phyloP scores from a whole-genome alignment of 92 coral and sea anemone species.

The Porites evermanni region DNA sequence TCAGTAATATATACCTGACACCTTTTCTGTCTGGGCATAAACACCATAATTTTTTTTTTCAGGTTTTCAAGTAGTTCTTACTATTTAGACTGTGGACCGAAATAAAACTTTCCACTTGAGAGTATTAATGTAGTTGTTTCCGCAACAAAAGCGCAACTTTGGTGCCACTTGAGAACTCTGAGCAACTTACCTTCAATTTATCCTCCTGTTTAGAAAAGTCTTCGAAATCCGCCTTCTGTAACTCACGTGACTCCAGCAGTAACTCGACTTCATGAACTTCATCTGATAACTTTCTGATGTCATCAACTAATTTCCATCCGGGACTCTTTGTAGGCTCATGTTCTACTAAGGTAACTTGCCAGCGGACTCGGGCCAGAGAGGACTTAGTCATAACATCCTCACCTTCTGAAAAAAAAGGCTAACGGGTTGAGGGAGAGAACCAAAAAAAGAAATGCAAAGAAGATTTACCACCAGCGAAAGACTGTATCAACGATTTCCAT shows the following conservation, averaged over 20 bases:
- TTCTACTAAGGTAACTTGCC: constrained; percentile 78
- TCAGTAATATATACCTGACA: no score
- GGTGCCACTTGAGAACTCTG: neutral
- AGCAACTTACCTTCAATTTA: constrained; percentile 76
- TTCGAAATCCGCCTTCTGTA: constrained; percentile 93
- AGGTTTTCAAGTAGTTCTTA: no score
- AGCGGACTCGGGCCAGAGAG: constrained; percentile 81
- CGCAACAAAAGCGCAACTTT: no score
- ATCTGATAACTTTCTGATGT: constrained; percentile 84
- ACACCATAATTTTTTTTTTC: no score
- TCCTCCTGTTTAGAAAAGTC: constrained; percentile 98
- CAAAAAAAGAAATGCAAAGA: neutral
- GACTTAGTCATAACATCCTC: constrained; percentile 95
- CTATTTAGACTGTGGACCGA: no score
- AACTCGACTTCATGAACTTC: constrained; percentile 81
- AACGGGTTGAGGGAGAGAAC: neutral
- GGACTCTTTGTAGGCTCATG: constrained; percentile 68
- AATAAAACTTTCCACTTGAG: no score
- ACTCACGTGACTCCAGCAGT: constrained; percentile 81
- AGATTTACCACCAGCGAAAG: neutral
- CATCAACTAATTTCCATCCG: constrained; percentile 91
- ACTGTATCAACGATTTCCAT: neutral
- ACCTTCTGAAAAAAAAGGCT: constrained; percentile 68
- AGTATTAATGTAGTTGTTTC: no score
- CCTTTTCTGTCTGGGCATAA: no score